Evolutionary conservation across 2,888 invertebrate genomes (phyloP).

Genomic region (Drosophila putrida): DNA sequence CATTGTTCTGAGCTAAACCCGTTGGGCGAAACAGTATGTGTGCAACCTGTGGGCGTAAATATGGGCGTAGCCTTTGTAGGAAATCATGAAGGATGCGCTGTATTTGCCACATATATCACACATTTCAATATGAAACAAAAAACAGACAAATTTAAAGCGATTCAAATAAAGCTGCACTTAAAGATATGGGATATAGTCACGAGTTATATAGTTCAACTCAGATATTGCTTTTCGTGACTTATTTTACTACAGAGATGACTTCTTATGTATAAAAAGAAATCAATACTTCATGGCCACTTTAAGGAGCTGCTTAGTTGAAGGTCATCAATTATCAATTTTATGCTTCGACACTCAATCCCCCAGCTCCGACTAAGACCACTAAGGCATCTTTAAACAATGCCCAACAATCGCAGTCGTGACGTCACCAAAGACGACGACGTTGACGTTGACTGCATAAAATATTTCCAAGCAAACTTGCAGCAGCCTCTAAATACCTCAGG

Average conservation of each 20-base stretch:
- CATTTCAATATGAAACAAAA: neutral
- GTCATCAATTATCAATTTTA: constrained; percentile 36
- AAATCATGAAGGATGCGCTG: constrained; percentile 11
- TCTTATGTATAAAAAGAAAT: no score
- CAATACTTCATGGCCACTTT: neutral
- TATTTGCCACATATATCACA: constrained; percentile 19
- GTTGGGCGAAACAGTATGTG: constrained; percentile 5
- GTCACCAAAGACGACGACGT: constrained; percentile 2
- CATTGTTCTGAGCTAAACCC: constrained; percentile 28
- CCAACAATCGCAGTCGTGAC: constrained; percentile 37
- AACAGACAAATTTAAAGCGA: neutral
- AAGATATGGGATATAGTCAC: neutral
- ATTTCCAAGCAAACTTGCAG: constrained; percentile 41
- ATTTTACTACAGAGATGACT: neutral
- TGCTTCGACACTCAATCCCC: constrained; percentile 26
- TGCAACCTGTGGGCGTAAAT: neutral
- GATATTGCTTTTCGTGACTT: neutral
- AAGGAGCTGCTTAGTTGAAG: constrained; percentile 4
- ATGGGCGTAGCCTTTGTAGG: no score
- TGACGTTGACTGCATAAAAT: constrained; percentile 48
- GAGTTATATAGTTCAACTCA: no score
- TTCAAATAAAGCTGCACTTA: neutral
- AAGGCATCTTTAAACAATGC: constrained; percentile 43
- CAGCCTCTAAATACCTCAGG: constrained; percentile 52
- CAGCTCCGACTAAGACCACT: constrained; percentile 20